Conservation (phyloP, 1,140 invertebrate genomes). For the Microplitis demolitor region DNA sequence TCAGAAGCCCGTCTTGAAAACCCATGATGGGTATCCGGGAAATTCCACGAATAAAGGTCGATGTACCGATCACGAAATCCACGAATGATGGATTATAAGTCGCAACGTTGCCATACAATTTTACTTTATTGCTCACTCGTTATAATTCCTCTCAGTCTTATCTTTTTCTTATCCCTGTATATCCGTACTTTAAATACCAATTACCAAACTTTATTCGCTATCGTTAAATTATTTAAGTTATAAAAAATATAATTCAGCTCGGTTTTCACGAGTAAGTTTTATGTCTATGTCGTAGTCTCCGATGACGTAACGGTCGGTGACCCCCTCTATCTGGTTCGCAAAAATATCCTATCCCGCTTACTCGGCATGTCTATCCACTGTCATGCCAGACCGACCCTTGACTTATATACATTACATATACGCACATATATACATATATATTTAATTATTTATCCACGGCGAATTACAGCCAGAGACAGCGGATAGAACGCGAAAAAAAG, state of each 20-base stretch:
- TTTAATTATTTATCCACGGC: not conserved
- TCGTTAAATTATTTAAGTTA: too few relatives aligned
- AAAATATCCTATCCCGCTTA: not conserved
- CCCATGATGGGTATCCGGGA: conserved; percentile 9
- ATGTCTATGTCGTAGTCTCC: conserved; percentile 21
- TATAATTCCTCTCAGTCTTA: not conserved
- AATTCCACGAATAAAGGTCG: conserved; percentile 28
- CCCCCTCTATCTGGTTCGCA: conserved; percentile 38
- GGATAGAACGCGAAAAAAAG: not conserved
- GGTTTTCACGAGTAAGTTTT: too few relatives aligned
- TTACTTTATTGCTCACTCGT: conserved; percentile 19
- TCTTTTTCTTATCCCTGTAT: not conserved
- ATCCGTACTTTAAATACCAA: not conserved
- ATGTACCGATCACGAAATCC: conserved; percentile 20
- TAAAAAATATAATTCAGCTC: too few relatives aligned
- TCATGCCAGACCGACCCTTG: conserved; percentile 22
- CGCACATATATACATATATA: conserved; percentile 1
- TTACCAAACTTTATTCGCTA: too few relatives aligned
- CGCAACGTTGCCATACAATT: conserved; percentile 4
- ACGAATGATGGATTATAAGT: conserved; percentile 17
- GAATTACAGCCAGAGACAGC: not conserved
- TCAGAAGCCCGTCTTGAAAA: conserved; percentile 8
- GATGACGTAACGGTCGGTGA: conserved; percentile 61
- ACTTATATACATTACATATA: conserved; percentile 11
- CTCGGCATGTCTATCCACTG: conserved; percentile 9